A percentile compares a stretch with the other conserved stretches of the same genome.
Conservation (phyloP, 2,797 vertebrate genomes). For the Agapornis canus region DNA sequence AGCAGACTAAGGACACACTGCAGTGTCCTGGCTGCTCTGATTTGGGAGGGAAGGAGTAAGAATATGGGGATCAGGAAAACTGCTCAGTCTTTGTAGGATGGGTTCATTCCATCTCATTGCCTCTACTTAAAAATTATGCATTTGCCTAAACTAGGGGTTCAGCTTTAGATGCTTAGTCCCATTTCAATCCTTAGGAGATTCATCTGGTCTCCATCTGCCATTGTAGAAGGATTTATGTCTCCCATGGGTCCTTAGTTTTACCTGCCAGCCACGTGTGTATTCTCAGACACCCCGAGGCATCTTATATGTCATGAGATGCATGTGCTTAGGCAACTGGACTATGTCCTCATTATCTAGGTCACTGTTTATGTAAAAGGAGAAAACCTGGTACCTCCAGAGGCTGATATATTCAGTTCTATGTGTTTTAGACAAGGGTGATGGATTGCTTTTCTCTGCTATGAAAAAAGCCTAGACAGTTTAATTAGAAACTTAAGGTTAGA, state of each 20-base stretch:
- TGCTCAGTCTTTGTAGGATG: not conserved
- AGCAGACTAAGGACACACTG: not conserved
- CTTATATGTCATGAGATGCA: not conserved
- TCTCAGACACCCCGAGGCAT: not conserved
- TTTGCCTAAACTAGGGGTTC: not conserved
- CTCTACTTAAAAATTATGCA: fast-evolving
- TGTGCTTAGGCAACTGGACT: not conserved
- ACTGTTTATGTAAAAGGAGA: not conserved
- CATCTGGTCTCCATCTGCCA: not conserved
- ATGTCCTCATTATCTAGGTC: not conserved
- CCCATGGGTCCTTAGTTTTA: not conserved
- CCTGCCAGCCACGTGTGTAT: not conserved
- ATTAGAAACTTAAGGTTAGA: not conserved
- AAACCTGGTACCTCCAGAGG: not conserved
- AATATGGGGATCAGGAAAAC: not conserved
- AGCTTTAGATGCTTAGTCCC: not conserved
- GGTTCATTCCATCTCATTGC: not conserved
- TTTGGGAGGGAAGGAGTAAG: not conserved
- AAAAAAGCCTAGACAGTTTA: not conserved
- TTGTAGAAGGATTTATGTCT: not conserved
- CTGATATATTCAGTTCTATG: not conserved
- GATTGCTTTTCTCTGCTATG: not conserved
- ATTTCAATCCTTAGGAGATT: not conserved
- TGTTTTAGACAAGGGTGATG: not conserved
- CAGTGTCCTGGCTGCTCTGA: not conserved